Evolutionary conservation across 2,888 invertebrate species (phyloP), one percentile per base, ranked within the genome.

Genomic region (Nasonovia ribisnigri): DNA sequence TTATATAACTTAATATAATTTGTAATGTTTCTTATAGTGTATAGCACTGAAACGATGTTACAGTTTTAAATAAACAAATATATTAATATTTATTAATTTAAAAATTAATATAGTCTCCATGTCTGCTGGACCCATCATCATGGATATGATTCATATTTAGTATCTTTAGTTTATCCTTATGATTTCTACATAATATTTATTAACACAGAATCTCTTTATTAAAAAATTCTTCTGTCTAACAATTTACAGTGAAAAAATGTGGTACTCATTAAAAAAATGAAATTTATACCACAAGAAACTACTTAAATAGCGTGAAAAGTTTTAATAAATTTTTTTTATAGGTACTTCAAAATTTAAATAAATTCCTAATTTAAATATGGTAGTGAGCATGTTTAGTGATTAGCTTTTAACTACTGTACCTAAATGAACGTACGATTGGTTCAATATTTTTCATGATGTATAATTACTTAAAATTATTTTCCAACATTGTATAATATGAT

Each of bases 381-480:
- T 2, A 20, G 20, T 20, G 36, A 36, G 2, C 20, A 20, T 20
- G 20, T 20, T 36, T 77, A 6, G 77, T 77, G 36, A 36, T 60
- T 57, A 5, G 46, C 54, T 54, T 54, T 54, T 54, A n/a, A 1
- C n/a, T n/a, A 67, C 13, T 67, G 36, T 1, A 42, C 36, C 36
- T 42, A 36, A 20, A 77, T 36, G 1, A 77, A 36, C 6, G 0
- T 77, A 36, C 36, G 0, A 77, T 67, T 67, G 36, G 77, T 5
- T 77, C 2, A 36, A 77, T 77, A 77, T 36, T 77, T 36, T 36
- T 36, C 8, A 8, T 20, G 20, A 77, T 77, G 20, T 36, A 36
- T 36, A 77, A 77, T 36, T 77, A 77, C 36, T 77, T 36, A 36
- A 77, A 86, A 86, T 86, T 86, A 29, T 86, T 86, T 86, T 86